Conservation (phyloP, 2,113 vertebrate genomes). For the Xerus inauris region DNA sequence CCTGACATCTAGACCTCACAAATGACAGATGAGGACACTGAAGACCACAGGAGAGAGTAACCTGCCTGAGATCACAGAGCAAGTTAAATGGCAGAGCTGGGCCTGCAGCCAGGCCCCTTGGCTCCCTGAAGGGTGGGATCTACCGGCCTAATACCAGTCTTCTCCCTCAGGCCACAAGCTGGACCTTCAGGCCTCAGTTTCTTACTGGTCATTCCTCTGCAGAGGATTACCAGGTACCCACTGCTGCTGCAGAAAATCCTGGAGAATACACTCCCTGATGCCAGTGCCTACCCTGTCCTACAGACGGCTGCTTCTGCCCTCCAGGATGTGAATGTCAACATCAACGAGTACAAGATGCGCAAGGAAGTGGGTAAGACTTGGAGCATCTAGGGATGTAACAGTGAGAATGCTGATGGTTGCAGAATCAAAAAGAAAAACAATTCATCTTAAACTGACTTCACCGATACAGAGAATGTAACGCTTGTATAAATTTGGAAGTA, state of each 20-base stretch:
- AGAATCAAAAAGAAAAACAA: background rate
- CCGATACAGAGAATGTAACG: background rate
- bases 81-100: background rate
- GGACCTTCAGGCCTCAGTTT: constrained; percentile 93
- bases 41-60: background rate
- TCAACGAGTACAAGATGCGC: constrained; percentile 97
- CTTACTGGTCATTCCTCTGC: constrained; percentile 96
- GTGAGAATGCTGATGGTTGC: background rate
- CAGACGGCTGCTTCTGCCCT: constrained; percentile 87
- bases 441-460: background rate
- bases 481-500: background rate
- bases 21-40: background rate
- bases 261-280: constrained; percentile 89
- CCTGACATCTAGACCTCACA: background rate
- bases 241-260: constrained; percentile 95
- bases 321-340: constrained; percentile 92
- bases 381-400: background rate
- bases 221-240: constrained; percentile 95
- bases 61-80: background rate
- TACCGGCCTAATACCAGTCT: constrained; percentile 48
- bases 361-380: constrained; percentile 93
- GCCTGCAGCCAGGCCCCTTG: background rate
- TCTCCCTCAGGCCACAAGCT: constrained; percentile 89
- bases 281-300: constrained; percentile 86
- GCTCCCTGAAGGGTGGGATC: background rate